Conservation (phyloP, 2,797 vertebrate genomes). For the Platalea minor region DNA sequence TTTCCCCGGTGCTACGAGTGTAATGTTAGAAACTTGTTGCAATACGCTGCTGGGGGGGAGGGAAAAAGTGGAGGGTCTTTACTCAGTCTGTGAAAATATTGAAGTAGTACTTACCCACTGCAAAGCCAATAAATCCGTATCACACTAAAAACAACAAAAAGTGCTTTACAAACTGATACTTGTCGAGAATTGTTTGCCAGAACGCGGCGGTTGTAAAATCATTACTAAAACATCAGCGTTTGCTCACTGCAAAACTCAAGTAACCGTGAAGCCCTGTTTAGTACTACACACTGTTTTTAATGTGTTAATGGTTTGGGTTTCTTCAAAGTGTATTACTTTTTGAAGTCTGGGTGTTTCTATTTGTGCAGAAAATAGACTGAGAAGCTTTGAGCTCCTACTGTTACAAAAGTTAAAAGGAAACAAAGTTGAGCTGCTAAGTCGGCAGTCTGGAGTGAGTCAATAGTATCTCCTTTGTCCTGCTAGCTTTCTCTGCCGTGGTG, state of each 20-base stretch:
- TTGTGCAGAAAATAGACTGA: conserved; percentile 49
- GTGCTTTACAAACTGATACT: neutral
- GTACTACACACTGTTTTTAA: neutral
- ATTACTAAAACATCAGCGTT: neutral
- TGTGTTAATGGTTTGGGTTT: conserved; percentile 32
- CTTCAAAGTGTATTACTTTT: conserved; percentile 52
- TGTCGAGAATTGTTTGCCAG: neutral
- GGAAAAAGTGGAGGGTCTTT: neutral
- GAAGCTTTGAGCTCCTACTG: conserved; percentile 64
- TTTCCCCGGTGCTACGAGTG: neutral
- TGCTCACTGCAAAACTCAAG: neutral
- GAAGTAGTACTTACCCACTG: conserved; percentile 23
- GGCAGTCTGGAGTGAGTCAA: conserved; percentile 70
- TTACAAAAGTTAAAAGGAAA: conserved; percentile 71
- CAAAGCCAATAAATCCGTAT: neutral
- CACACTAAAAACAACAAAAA: neutral
- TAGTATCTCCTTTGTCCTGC: conserved; percentile 72
- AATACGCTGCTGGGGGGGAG: neutral
- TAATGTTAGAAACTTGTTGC: neutral
- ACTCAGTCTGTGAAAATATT: neutral
- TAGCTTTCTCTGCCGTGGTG: neutral
- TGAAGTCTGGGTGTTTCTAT: conserved; percentile 62
- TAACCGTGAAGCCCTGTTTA: neutral
- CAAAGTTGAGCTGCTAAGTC: conserved; percentile 64
- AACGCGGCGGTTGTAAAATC: neutral